A percentile compares a stretch with the other conserved stretches of the same genome.
Conservation (phyloP, 2,113 vertebrate species). For the Copsychus sechellarum region DNA sequence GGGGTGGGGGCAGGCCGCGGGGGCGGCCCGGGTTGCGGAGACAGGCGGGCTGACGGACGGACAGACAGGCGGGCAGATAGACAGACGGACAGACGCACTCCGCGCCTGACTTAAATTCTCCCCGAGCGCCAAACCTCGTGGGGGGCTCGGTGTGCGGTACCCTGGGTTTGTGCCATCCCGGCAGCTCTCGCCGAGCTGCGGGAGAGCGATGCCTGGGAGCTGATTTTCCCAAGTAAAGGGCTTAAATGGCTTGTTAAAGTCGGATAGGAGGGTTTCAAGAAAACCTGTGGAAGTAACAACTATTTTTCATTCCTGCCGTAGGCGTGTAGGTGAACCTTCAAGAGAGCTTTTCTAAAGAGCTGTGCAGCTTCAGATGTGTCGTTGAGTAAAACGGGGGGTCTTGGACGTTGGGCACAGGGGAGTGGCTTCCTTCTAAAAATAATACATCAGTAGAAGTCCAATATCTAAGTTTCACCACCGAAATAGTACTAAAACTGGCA, state of each 20-base stretch:
- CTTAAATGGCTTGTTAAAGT: not conserved
- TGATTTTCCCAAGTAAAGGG: rapidly evolving
- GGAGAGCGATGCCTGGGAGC: not conserved
- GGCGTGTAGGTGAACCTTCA: too few relatives aligned
- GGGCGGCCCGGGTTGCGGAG: not conserved
- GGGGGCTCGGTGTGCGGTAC: not conserved
- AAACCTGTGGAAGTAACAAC: not conserved
- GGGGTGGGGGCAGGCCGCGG: not conserved
- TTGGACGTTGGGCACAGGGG: rapidly evolving
- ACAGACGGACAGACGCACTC: too few relatives aligned
- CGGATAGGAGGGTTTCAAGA: not conserved
- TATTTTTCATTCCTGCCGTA: not conserved
- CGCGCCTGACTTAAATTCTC: not conserved
- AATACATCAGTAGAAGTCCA: not conserved
- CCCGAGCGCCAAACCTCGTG: rapidly evolving
- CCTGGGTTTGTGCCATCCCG: not conserved
- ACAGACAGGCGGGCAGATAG: not conserved
- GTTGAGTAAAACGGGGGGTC: rapidly evolving
- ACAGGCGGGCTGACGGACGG: not conserved
- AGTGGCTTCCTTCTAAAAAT: not conserved
- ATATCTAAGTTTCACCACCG: rapidly evolving
- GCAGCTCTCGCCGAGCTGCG: not conserved
- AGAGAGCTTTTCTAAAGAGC: not conserved
- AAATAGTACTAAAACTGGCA: rapidly evolving
- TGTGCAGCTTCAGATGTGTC: not conserved